phyloP scores from a whole-genome alignment of 2,113 vertebrate genomes.

The Dryoscopus gambensis region DNA sequence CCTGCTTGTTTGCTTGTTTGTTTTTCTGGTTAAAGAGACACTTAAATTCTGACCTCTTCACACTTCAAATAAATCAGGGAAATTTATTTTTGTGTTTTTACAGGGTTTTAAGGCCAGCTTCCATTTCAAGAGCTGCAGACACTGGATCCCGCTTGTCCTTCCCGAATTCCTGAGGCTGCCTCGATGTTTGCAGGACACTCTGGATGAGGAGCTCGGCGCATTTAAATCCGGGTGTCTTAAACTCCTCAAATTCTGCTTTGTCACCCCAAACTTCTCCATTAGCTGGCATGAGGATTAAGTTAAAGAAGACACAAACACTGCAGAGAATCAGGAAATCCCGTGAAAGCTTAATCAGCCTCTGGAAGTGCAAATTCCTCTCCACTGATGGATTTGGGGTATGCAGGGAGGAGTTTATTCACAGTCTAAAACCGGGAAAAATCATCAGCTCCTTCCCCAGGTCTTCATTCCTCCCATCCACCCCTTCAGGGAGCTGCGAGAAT shows the following conservation, averaged over 20 bases:
- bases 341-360: background rate
- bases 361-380: background rate
- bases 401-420: background rate
- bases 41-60: background rate
- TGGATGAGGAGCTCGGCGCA: rapidly evolving
- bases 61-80: background rate
- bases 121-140: background rate
- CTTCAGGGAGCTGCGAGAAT: background rate
- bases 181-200: rapidly evolving
- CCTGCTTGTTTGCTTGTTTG: background rate
- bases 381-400: rapidly evolving
- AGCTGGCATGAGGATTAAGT: background rate
- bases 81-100: background rate
- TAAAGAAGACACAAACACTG: background rate
- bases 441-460: background rate
- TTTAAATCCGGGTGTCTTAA: background rate
- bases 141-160: background rate
- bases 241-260: background rate
- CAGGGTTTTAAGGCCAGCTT: background rate
- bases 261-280: background rate
- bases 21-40: background rate
- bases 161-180: background rate
- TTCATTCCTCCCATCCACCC: background rate
- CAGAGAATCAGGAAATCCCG: background rate
- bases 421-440: background rate